A percentile compares a stretch with the other conserved stretches of the same genome.
Evolutionary conservation across 2,888 invertebrate genomes (phyloP).

Genomic region (Chrysina gloriosa): DNA sequence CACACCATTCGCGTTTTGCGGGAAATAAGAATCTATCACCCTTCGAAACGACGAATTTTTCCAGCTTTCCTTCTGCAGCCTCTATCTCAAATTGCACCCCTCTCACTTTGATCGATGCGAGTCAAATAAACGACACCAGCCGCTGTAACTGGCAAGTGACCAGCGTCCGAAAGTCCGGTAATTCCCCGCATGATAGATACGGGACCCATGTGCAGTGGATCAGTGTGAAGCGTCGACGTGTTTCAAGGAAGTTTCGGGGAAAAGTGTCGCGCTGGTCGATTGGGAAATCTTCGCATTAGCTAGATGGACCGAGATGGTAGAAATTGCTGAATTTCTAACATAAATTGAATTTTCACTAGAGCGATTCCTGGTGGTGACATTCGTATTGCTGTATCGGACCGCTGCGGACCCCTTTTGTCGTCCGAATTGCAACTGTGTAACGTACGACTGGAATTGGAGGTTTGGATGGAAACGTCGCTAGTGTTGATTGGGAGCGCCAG

Average conservation of each 20-base stretch:
- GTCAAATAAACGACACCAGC: slow-evolving; percentile 57
- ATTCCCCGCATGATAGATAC: slow-evolving; percentile 63
- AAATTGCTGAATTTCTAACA: slow-evolving; percentile 63
- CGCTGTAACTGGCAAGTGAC: slow-evolving; percentile 63
- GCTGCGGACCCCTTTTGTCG: background rate
- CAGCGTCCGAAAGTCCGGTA: slow-evolving; percentile 61
- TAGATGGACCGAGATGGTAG: slow-evolving; percentile 62
- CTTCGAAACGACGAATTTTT: too few relatives aligned
- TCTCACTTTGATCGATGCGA: slow-evolving; percentile 56
- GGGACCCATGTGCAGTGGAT: slow-evolving; percentile 46
- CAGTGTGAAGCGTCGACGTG: slow-evolving; percentile 31
- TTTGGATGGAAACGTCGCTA: too few relatives aligned
- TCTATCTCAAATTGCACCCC: too few relatives aligned
- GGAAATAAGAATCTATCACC: too few relatives aligned
- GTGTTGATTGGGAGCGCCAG: too few relatives aligned
- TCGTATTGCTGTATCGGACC: slow-evolving; percentile 26
- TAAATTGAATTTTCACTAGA: slow-evolving; percentile 65
- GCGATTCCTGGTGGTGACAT: slow-evolving; percentile 50
- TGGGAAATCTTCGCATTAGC: slow-evolving; percentile 58
- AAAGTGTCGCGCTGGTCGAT: slow-evolving; percentile 43
- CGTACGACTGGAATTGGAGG: too few relatives aligned
- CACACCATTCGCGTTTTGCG: too few relatives aligned
- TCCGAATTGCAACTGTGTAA: too few relatives aligned
- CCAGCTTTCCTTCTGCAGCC: too few relatives aligned
- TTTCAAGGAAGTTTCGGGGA: background rate